These are phyloP conservation scores for Theretra japonica DNA, from an alignment of 2,888 invertebrate genomes.

Conservation along the genomic window DNA sequence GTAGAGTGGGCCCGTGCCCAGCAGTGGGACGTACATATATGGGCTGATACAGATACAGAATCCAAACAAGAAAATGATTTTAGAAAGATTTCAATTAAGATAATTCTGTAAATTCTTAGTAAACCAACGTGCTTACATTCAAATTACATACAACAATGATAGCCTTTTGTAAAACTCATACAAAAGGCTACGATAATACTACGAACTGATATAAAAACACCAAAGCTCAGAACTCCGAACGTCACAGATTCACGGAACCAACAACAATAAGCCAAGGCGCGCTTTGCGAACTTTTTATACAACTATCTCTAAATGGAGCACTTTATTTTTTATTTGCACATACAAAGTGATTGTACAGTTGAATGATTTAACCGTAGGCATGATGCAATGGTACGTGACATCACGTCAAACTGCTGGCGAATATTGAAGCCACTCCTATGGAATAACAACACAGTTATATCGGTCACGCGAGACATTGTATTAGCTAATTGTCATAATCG, in stretches of 20 bases:
- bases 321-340: slow-evolving; percentile 33
- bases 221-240: not conserved
- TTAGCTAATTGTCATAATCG: slow-evolving; percentile 68
- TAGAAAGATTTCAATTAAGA: no score
- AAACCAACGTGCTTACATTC: no score
- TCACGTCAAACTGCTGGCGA: slow-evolving; percentile 60
- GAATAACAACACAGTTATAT: slow-evolving; percentile 58
- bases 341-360: slow-evolving; percentile 34
- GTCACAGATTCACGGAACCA: slow-evolving; percentile 8
- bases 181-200: not conserved
- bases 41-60: no score
- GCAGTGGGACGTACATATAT: no score
- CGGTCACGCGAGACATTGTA: slow-evolving; percentile 53
- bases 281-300: slow-evolving; percentile 11
- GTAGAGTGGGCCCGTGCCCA: no score
- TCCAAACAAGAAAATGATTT: no score
- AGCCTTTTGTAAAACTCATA: no score
- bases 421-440: slow-evolving; percentile 64
- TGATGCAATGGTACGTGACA: slow-evolving; percentile 66
- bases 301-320: slow-evolving; percentile 29
- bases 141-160: no score
- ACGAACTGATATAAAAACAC: not conserved
- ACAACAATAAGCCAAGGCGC: not conserved
- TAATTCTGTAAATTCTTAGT: no score
- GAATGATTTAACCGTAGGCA: slow-evolving; percentile 40